Evolutionary conservation across 2,113 vertebrate species (phyloP).

Genomic region (Gallinago undulata): DNA sequence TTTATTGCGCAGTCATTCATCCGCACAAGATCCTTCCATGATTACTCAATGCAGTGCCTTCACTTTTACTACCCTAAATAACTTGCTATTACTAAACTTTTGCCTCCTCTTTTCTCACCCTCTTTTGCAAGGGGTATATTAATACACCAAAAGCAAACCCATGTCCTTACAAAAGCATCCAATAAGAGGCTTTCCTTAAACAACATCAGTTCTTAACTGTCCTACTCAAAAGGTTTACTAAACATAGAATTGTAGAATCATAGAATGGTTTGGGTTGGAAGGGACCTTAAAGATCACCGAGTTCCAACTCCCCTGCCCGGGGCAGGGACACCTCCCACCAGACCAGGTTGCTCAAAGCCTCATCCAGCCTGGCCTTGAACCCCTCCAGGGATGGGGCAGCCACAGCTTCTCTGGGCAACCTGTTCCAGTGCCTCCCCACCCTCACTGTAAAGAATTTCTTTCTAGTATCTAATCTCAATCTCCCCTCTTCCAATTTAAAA

Average conservation of each 20-base stretch:
- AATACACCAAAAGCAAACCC: neutral
- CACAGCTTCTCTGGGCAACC: too few relatives aligned
- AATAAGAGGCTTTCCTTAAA: neutral
- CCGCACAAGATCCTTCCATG: fast-evolving
- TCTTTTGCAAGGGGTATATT: neutral
- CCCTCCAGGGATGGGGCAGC: too few relatives aligned
- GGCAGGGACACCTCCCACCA: too few relatives aligned
- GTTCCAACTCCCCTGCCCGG: too few relatives aligned
- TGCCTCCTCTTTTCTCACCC: neutral
- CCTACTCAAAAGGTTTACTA: neutral
- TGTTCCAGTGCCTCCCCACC: too few relatives aligned
- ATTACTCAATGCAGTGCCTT: neutral
- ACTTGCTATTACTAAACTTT: neutral
- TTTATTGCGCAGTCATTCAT: neutral
- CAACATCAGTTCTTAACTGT: neutral
- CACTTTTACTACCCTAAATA: neutral
- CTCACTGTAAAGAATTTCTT: too few relatives aligned
- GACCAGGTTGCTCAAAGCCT: too few relatives aligned
- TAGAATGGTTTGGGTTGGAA: too few relatives aligned
- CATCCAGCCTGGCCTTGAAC: too few relatives aligned
- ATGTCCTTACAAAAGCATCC: neutral
- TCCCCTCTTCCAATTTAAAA: too few relatives aligned
- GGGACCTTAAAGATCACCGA: too few relatives aligned
- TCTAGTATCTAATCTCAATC: too few relatives aligned
- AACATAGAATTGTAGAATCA: neutral